Conservation (phyloP, 2,113 vertebrate species). For the Megalops atlanticus region DNA sequence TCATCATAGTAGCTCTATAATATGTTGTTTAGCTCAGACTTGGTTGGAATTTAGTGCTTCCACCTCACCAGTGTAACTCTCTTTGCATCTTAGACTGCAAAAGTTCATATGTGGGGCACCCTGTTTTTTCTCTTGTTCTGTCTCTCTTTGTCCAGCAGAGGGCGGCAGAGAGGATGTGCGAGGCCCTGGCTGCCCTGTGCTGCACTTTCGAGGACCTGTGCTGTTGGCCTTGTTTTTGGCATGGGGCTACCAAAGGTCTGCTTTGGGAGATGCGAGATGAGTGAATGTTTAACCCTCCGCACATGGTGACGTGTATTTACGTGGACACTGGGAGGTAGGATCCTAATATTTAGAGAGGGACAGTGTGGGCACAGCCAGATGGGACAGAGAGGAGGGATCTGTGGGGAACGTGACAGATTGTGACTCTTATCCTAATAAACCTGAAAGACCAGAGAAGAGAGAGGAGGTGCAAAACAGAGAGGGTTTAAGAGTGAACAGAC, state of each 20-base stretch:
- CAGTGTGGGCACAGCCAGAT: constrained; percentile 6
- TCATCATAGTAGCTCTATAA: no score
- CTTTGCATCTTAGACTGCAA: not conserved
- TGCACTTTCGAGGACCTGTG: not conserved
- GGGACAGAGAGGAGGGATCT: not conserved
- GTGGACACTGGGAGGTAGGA: constrained; percentile 31
- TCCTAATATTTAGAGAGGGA: constrained; percentile 35
- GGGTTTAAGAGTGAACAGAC: not conserved
- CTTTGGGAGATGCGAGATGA: constrained; percentile 40
- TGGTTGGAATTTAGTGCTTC: no score
- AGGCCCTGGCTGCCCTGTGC: not conserved
- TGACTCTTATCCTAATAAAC: not conserved
- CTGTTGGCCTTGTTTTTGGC: constrained; percentile 38
- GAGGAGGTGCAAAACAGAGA: constrained; percentile 31
- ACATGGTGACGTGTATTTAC: constrained; percentile 31
- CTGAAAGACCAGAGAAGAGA: not conserved
- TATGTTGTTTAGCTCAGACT: no score
- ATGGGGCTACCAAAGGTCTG: constrained; percentile 43
- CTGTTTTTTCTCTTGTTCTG: not conserved
- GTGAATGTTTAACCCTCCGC: constrained; percentile 68
- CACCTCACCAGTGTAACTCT: no score
- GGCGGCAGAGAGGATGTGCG: not conserved
- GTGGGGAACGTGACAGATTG: constrained; percentile 7
- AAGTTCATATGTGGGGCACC: not conserved
- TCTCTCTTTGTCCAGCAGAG: not conserved